Conservation (phyloP, 2,113 vertebrate species). For the Gallinago undulata region DNA sequence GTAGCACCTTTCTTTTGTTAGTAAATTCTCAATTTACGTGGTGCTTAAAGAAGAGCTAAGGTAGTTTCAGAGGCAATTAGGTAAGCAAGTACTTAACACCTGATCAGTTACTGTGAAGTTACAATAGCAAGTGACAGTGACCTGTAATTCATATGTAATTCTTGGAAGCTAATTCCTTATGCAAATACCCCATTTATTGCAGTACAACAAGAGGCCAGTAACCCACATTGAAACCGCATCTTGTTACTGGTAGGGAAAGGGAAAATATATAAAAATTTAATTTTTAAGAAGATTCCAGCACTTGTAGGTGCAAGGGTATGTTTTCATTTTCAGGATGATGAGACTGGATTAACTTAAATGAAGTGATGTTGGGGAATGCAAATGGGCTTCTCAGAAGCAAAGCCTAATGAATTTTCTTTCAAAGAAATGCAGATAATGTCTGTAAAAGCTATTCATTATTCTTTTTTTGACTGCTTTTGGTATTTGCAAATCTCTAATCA, state of each 20-base stretch:
- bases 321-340: background rate
- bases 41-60: constrained; percentile 36
- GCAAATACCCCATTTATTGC: constrained; percentile 67
- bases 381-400: constrained; percentile 36
- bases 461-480: background rate
- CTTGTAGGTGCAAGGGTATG: background rate
- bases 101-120: constrained; percentile 64
- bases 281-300: background rate
- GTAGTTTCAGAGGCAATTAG: constrained; percentile 75
- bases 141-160: constrained; percentile 72
- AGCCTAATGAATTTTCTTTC: constrained; percentile 42
- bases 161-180: constrained; percentile 72
- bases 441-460: background rate
- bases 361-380: constrained; percentile 43
- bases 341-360: constrained; percentile 15
- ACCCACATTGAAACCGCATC: constrained; percentile 19
- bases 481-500: background rate
- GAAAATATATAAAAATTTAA: background rate
- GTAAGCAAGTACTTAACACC: constrained; percentile 76
- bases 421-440: constrained; percentile 51
- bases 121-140: constrained; percentile 56
- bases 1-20: constrained; percentile 47
- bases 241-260: background rate
- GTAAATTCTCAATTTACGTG: constrained; percentile 72
- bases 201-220: background rate